Percentiles rank a stretch among this genome's conserved stretches.
Evolutionary conservation across 2,113 vertebrate species (phyloP).

Genomic region (Machaerirhynchus nigripectus): DNA sequence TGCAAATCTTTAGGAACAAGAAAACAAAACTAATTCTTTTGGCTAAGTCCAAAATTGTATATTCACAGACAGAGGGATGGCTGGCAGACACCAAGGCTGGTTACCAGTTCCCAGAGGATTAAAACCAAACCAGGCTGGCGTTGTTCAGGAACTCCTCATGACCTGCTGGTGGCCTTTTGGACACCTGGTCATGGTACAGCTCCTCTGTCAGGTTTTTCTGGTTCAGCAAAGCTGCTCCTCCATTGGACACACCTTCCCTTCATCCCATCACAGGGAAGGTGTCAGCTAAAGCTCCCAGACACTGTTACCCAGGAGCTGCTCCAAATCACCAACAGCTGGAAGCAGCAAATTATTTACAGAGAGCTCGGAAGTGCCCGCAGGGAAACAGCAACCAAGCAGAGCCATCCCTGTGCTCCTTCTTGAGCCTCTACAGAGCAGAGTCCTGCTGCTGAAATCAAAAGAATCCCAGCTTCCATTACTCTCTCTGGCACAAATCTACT

Average conservation of each 20-base stretch:
- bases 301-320: background rate
- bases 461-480: background rate
- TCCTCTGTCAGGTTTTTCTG: background rate
- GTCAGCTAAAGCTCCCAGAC: background rate
- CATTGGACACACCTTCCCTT: background rate
- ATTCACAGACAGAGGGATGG: background rate
- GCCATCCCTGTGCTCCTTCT: background rate
- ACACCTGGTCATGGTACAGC: fast-evolving
- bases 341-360: background rate
- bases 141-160: background rate
- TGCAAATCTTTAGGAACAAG: background rate
- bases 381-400: fast-evolving
- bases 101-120: background rate
- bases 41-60: background rate
- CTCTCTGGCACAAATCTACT: background rate
- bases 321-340: background rate
- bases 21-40: background rate
- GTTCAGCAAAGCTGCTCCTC: background rate
- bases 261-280: background rate
- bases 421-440: fast-evolving
- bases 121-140: background rate
- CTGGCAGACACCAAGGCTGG: background rate
- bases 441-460: background rate
- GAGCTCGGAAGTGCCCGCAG: background rate
- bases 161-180: background rate